Evolutionary conservation across 2,888 invertebrate genomes (phyloP).

Genomic region (Agrotis clavis): DNA sequence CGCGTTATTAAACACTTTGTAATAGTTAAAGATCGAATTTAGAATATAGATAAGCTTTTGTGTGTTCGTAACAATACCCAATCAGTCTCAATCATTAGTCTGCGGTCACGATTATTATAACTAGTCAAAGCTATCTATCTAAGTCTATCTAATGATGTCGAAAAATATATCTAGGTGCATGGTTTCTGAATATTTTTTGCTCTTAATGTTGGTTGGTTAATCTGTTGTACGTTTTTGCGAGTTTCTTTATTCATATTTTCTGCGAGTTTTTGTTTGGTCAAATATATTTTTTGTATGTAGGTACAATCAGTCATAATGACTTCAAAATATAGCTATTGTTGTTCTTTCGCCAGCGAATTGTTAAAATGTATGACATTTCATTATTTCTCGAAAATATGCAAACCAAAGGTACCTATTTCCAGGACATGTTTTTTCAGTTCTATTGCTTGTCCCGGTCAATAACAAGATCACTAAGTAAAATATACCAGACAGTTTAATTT

Average conservation of each 20-base stretch:
- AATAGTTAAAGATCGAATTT: slow-evolving; percentile 1
- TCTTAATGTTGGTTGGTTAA: neutral
- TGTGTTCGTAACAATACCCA: slow-evolving; percentile 43
- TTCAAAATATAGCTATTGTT: neutral
- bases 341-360: neutral
- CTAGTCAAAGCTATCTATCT: slow-evolving; percentile 17
- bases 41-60: slow-evolving; percentile 22
- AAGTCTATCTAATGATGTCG: slow-evolving; percentile 35
- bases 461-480: no score
- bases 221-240: slow-evolving; percentile 13
- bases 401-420: no score
- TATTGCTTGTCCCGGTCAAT: no score
- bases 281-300: neutral
- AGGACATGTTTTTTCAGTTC: no score
- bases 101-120: slow-evolving; percentile 50
- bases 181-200: slow-evolving; percentile 27
- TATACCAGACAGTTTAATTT: no score
- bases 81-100: slow-evolving; percentile 42
- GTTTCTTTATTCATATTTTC: slow-evolving; percentile 3
- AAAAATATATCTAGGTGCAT: slow-evolving; percentile 18
- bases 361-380: no score
- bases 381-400: no score
- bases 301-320: neutral
- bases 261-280: neutral
- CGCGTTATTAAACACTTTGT: slow-evolving; percentile 14